phyloP scores from a whole-genome alignment of 2,113 vertebrate species.

The Fukomys damarensis region DNA sequence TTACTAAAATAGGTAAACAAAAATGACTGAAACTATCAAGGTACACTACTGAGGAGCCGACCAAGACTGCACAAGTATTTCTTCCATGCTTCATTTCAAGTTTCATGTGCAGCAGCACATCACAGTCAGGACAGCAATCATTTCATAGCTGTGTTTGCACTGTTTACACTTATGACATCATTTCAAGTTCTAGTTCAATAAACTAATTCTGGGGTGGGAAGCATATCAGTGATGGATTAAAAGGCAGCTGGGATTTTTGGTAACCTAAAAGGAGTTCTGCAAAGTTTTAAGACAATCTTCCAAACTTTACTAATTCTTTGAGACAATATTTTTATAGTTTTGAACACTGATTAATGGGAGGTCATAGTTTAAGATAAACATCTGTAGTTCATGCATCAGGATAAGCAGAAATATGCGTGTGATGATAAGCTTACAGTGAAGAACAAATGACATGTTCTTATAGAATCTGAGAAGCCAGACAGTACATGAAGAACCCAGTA shows the following conservation, averaged over 20 bases:
- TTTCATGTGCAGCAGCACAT: neutral
- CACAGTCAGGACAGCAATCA: neutral
- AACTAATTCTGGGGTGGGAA: neutral
- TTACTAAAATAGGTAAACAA: neutral
- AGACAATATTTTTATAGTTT: slow-evolving; percentile 6
- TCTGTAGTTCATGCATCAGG: neutral
- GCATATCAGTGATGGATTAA: neutral
- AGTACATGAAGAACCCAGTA: neutral
- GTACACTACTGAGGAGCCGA: neutral
- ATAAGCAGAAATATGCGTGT: neutral
- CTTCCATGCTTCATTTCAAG: neutral
- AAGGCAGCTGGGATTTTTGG: neutral
- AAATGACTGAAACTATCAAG: neutral
- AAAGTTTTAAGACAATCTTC: slow-evolving; percentile 11
- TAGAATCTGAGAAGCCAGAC: neutral
- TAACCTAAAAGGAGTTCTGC: neutral
- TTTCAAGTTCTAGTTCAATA: neutral
- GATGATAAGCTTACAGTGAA: neutral
- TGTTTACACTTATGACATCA: neutral
- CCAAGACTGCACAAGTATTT: neutral
- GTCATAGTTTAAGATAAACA: neutral
- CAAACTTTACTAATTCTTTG: slow-evolving; percentile 21
- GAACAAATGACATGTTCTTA: neutral
- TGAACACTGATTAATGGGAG: slow-evolving; percentile 5
- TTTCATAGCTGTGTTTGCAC: neutral